Evolutionary conservation across 1,140 invertebrate species (phyloP), one percentile per base, ranked within the genome.

Genomic region (Mylabris phalerata): DNA sequence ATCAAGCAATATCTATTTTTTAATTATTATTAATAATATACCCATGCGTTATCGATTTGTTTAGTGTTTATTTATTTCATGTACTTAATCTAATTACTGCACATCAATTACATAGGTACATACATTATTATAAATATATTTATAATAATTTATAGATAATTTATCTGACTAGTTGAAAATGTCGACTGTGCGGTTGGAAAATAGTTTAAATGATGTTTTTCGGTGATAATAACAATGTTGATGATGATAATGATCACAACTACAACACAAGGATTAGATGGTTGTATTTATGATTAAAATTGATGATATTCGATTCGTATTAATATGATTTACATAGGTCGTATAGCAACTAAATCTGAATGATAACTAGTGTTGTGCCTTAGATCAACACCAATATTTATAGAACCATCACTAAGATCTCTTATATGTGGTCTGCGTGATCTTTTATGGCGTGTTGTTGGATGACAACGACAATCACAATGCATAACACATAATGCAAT

Each of bases 401-500:
- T 61, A 45, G 67, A 68, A 44, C 67, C 67, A 59, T 68, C 67
- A 48, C 67, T 68, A 24, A 66, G 50, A 55, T 68, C 65, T 54
- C 62, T 57, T 5, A 68, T 42, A 43, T 65, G 50, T 54, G 65
- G 63, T 41, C 65, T 42, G 50, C 65, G 49, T 9, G 63, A 48
- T 55, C 67, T 57, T 59, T 67, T 68, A 50, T 67, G 67, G 13
- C 67, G 67, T 39, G 67, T 62, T 25, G 65, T 66, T 32, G 65
- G 65, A 57, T 67, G 67, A 66, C 70, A 72, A 40, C 68, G 65
- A 51, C 70, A 72, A 55, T 72, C 88, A 77, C 89, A 92, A 73
- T 91, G 88, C 80, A 90, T 84, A 39, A 89, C 86, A 77, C 89
- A 92, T 39, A 91, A 79, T 4, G 86, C 87, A 52, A 90, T 86